Conservation (phyloP, 2,888 invertebrate species). For the Deilephila elpenor region DNA sequence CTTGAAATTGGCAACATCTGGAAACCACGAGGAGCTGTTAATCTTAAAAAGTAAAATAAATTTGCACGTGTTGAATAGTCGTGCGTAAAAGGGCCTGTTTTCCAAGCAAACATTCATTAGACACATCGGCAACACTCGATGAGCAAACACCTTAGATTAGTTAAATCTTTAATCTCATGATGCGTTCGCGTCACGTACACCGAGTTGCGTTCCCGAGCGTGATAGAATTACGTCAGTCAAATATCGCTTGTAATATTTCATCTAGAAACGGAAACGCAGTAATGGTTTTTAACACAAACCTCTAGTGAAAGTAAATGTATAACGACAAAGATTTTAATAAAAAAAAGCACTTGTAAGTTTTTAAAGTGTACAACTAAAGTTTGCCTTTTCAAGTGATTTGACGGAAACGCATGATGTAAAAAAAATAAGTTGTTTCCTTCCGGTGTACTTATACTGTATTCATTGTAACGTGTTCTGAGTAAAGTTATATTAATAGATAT, state of each 20-base stretch:
- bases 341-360: no score
- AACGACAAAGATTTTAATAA: no score
- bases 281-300: no score
- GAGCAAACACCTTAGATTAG: conserved; percentile 35
- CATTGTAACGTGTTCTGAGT: no score
- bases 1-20: no score
- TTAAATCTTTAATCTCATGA: conserved; percentile 37
- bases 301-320: no score
- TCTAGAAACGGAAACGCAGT: neutral
- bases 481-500: no score
- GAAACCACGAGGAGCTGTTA: neutral
- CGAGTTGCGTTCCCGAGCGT: conserved; percentile 45
- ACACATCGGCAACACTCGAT: conserved; percentile 15
- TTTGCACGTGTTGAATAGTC: neutral
- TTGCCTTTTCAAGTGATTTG: no score
- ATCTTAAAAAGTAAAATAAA: neutral
- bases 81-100: neutral
- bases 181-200: conserved; percentile 49
- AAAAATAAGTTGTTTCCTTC: no score
- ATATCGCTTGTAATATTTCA: conserved; percentile 35
- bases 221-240: conserved; percentile 54
- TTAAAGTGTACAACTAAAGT: no score
- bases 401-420: no score
- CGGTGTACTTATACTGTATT: no score
- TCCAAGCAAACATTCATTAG: neutral